A percentile compares a stretch with the other conserved stretches of the same genome.
phyloP scores from a whole-genome alignment of 2,888 invertebrate species.

The Muschampia plurimacula region DNA sequence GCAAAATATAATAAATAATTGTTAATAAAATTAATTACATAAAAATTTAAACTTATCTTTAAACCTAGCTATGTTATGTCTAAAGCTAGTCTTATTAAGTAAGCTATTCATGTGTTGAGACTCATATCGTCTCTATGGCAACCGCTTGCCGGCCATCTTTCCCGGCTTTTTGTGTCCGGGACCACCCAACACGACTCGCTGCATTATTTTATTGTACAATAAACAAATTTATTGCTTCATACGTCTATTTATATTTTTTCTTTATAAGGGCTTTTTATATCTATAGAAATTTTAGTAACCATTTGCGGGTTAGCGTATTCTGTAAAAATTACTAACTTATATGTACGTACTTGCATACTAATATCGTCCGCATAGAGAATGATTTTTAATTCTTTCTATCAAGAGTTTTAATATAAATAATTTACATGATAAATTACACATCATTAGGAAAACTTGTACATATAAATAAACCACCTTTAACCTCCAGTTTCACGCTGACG shows the following conservation, averaged over 20 bases:
- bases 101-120: conserved; percentile 33
- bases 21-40: no score
- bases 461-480: conserved; percentile 30
- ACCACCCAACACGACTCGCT: conserved; percentile 81
- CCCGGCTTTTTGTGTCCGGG: conserved; percentile 52
- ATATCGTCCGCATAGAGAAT: background rate
- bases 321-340: no score
- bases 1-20: no score
- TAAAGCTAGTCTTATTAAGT: background rate
- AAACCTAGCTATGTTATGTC: no score
- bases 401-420: background rate
- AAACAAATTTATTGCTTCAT: conserved; percentile 85
- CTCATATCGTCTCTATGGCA: conserved; percentile 65
- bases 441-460: conserved; percentile 9
- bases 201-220: conserved; percentile 85
- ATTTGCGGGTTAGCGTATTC: conserved; percentile 62
- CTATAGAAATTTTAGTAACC: conserved; percentile 66
- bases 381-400: conserved; percentile 1
- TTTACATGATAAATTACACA: background rate
- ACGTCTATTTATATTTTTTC: conserved; percentile 82
- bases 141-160: conserved; percentile 68
- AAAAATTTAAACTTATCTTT: no score
- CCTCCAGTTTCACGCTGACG: conserved; percentile 19
- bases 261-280: conserved; percentile 80
- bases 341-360: no score